These are phyloP conservation scores for Porites lutea DNA, from an alignment of 64 coral and sea anemone genomes.

Conservation along the genomic window DNA sequence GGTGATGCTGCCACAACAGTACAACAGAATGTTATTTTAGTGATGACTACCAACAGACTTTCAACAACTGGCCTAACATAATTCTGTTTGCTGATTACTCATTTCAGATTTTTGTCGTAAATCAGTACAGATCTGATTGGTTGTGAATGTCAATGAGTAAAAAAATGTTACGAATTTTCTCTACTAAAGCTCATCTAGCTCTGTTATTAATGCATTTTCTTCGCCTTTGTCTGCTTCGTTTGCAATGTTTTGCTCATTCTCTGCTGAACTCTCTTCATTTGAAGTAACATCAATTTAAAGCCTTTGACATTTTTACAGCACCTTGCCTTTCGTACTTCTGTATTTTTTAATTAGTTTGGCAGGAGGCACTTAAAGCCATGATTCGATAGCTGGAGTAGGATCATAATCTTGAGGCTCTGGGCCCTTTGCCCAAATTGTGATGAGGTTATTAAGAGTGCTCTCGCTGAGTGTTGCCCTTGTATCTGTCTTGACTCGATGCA, in stretches of 20 bases:
- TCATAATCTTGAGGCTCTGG: conserved; percentile 53
- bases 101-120: no score
- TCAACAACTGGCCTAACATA: no score
- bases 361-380: conserved; percentile 19
- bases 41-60: no score
- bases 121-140: no score
- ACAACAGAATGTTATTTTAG: no score
- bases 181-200: conserved; percentile 48
- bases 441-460: conserved; percentile 62
- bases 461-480: conserved; percentile 57
- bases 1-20: no score
- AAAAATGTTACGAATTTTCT: conserved; percentile 49
- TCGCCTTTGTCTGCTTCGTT: conserved; percentile 40
- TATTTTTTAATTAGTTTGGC: conserved; percentile 36
- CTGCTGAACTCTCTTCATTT: conserved; percentile 51
- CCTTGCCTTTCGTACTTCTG: conserved; percentile 4
- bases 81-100: no score
- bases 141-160: conserved; percentile 33
- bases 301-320: no score
- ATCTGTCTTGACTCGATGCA: conserved; percentile 75
- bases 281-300: neutral
- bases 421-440: conserved; percentile 54
- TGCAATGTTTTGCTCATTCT: conserved; percentile 40
- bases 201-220: conserved; percentile 49
- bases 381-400: conserved; percentile 55